phyloP scores from a whole-genome alignment of 2,113 vertebrate genomes.

The Elaphurus davidianus region DNA sequence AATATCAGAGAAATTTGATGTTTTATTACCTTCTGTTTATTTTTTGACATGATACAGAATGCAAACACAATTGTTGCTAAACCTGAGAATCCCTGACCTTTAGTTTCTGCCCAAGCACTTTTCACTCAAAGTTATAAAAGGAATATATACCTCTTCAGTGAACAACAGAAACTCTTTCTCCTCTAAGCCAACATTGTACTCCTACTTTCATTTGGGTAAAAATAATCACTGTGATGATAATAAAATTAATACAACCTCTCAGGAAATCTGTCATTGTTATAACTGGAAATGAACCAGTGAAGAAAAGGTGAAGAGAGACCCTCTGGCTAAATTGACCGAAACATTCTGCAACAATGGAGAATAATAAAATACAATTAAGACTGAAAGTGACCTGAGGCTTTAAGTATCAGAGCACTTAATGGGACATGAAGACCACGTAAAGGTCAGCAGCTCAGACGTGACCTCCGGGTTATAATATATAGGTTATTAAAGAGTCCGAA shows the following conservation, averaged over 20 bases:
- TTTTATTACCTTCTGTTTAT: conserved; percentile 65
- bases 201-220: conserved; percentile 39
- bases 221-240: conserved; percentile 68
- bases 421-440: conserved; percentile 76
- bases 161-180: conserved; percentile 44
- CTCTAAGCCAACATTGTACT: neutral
- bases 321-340: conserved; percentile 81
- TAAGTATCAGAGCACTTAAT: conserved; percentile 75
- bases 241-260: conserved; percentile 76
- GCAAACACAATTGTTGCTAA: conserved; percentile 55
- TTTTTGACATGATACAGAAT: conserved; percentile 34
- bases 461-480: conserved; percentile 51
- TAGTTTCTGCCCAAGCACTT: neutral
- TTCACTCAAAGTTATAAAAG: neutral
- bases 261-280: conserved; percentile 77
- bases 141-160: neutral
- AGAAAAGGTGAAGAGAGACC: conserved; percentile 68
- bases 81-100: conserved; percentile 35
- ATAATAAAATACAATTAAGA: conserved; percentile 83
- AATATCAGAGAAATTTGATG: conserved; percentile 37
- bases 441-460: conserved; percentile 79
- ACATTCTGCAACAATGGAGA: conserved; percentile 76
- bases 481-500: conserved; percentile 48
- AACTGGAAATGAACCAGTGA: conserved; percentile 75
- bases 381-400: conserved; percentile 79